These are phyloP conservation scores for Mylabris phalerata DNA, from an alignment of 1,140 invertebrate genomes.

Conservation along the genomic window DNA sequence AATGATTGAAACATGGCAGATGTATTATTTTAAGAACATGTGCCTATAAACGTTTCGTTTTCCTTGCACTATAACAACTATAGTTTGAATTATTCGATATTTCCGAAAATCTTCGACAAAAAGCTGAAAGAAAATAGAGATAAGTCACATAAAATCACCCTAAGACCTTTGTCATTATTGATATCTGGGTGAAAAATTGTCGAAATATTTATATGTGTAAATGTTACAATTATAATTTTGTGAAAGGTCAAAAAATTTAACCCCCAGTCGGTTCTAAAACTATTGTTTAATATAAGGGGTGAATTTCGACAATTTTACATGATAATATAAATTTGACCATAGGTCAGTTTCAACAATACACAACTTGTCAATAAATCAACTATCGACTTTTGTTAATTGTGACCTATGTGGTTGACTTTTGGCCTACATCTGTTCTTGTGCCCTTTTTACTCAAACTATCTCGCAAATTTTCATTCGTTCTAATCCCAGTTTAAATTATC, in stretches of 20 bases:
- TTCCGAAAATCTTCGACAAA: too few relatives aligned
- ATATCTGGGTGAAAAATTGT: conserved; percentile 38
- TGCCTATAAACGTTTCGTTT: conserved; percentile 19
- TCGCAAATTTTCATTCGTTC: neutral
- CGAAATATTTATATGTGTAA: conserved; percentile 28
- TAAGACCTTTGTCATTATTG: too few relatives aligned
- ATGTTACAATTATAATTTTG: conserved; percentile 34
- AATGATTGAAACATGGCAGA: conserved; percentile 42
- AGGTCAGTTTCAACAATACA: conserved; percentile 39
- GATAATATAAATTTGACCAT: conserved; percentile 36
- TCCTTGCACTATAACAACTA: too few relatives aligned
- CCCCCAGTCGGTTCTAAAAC: conserved; percentile 32
- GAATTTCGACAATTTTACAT: conserved; percentile 34
- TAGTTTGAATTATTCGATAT: too few relatives aligned
- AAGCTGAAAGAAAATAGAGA: too few relatives aligned
- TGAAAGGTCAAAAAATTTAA: conserved; percentile 40
- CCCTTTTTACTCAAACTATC: conserved; percentile 24
- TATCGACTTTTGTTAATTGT: conserved; percentile 34
- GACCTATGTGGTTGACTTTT: conserved; percentile 40
- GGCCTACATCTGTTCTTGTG: conserved; percentile 43
- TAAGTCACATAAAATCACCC: too few relatives aligned
- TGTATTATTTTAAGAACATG: conserved; percentile 43
- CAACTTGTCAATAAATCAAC: conserved; percentile 40
- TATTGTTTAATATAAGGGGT: conserved; percentile 14
- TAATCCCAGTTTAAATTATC: too few relatives aligned